Evolutionary conservation across 2,113 vertebrate genomes (phyloP).

Genomic region (Tupaia tana): DNA sequence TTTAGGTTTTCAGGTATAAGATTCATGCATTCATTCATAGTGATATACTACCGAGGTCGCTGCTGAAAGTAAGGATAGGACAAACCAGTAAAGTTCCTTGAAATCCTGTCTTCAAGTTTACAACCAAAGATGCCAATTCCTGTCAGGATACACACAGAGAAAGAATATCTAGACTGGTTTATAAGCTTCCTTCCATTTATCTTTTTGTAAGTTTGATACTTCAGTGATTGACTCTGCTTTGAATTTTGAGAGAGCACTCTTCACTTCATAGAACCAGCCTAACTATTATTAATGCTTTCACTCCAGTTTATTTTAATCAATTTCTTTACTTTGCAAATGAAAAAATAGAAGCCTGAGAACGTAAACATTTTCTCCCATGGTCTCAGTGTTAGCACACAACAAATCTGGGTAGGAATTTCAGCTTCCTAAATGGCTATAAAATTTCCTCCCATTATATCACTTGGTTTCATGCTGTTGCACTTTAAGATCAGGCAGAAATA

Average conservation of each 20-base stretch:
- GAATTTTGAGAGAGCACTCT: background rate
- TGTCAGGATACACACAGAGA: background rate
- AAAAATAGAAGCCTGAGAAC: background rate
- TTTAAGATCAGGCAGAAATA: background rate
- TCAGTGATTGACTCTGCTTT: background rate
- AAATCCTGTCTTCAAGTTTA: background rate
- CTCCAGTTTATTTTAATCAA: background rate
- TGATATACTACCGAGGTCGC: fast-evolving
- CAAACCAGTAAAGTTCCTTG: background rate
- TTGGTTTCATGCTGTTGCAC: background rate
- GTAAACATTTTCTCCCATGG: background rate
- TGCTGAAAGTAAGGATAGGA: background rate
- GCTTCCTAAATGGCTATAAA: background rate
- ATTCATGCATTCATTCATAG: background rate
- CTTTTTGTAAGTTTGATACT: background rate
- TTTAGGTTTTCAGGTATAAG: background rate
- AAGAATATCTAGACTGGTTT: background rate
- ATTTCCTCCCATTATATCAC: background rate
- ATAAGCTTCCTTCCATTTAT: background rate
- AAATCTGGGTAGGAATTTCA: background rate
- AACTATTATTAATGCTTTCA: background rate
- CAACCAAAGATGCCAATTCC: background rate
- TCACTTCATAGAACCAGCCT: background rate
- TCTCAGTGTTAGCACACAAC: background rate
- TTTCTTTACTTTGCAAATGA: background rate